Conservation (phyloP, 2,113 vertebrate genomes). For the Hylia prasina region DNA sequence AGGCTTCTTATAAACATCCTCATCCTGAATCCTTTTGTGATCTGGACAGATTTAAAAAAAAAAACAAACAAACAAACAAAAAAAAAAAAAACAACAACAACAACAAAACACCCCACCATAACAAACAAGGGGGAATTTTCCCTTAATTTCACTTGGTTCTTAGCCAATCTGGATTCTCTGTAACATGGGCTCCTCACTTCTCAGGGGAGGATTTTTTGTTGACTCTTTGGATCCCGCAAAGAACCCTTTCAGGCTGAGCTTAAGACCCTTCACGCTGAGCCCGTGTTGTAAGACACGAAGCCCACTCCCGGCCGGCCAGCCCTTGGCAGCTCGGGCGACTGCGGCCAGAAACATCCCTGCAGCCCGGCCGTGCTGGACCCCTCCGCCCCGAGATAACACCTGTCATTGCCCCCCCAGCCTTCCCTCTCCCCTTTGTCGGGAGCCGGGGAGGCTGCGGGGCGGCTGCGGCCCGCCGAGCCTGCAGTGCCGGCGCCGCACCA, state of each 20-base stretch:
- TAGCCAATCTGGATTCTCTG: fast-evolving
- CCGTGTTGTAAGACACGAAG: not conserved
- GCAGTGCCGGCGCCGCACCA: not conserved
- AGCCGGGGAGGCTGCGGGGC: not conserved
- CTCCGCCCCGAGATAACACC: fast-evolving
- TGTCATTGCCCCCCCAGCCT: not conserved
- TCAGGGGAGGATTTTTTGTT: not conserved
- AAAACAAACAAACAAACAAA: not conserved
- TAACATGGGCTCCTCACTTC: not conserved
- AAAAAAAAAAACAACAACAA: not conserved
- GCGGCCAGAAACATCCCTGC: not conserved
- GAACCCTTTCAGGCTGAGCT: not conserved
- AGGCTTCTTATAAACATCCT: not conserved
- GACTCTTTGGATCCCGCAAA: fast-evolving
- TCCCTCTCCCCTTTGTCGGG: not conserved
- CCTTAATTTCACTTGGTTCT: not conserved
- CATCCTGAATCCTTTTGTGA: not conserved
- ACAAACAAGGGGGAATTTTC: not conserved
- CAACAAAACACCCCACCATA: no score
- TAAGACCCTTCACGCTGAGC: not conserved
- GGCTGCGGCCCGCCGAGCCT: not conserved
- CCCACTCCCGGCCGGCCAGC: not conserved
- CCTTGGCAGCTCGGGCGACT: not conserved
- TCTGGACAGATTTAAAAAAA: not conserved
- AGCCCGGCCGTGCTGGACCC: not conserved